Percentiles rank a stretch among this genome's conserved stretches.
Conservation (phyloP, 2,113 vertebrate species). For the Bungarus multicinctus region DNA sequence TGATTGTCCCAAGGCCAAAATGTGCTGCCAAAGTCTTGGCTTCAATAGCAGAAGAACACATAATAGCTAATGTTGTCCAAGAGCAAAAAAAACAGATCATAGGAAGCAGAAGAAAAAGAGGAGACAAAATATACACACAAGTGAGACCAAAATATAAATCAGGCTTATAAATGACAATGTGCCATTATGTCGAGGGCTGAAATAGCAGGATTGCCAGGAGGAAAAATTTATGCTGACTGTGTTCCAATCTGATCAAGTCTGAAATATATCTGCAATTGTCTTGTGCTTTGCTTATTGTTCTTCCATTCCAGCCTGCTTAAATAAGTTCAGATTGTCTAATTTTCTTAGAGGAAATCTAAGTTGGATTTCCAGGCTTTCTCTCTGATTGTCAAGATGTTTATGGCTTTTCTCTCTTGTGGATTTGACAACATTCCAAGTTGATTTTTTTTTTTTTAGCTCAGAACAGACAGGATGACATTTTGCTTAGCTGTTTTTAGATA, state of each 20-base stretch:
- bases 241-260: background rate
- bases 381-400: background rate
- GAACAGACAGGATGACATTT: background rate
- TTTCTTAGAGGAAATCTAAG: background rate
- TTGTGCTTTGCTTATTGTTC: background rate
- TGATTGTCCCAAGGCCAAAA: background rate
- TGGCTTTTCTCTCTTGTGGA: background rate
- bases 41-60: background rate
- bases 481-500: background rate
- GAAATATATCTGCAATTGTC: background rate
- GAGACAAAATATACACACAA: background rate
- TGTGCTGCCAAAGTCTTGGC: background rate
- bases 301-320: background rate
- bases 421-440: background rate
- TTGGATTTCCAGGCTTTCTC: background rate
- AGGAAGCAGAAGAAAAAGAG: background rate
- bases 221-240: background rate
- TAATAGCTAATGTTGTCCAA: background rate
- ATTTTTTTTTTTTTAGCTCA: background rate
- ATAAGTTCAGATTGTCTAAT: background rate
- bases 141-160: background rate
- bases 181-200: background rate
- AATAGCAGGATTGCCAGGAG: background rate
- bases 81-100: background rate
- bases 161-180: background rate